Evolutionary conservation across 2,797 vertebrate species (phyloP).

Genomic region (Crypturellus tataupa): DNA sequence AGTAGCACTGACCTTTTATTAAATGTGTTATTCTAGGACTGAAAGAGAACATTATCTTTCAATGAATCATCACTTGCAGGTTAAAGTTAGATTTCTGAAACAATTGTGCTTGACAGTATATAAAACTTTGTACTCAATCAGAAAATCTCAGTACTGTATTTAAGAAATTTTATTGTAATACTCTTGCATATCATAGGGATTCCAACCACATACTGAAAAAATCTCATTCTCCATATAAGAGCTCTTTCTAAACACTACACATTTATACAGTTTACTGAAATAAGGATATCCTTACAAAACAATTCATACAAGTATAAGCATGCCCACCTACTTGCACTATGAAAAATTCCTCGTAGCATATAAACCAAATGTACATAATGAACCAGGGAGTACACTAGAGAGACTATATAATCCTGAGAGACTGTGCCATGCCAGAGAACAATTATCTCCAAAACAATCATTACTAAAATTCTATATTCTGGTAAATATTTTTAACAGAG

Average conservation of each 20-base stretch:
- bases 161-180: neutral
- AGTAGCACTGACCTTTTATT: neutral
- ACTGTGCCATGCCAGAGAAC: neutral
- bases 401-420: neutral
- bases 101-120: neutral
- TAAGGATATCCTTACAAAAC: neutral
- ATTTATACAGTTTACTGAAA: neutral
- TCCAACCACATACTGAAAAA: neutral
- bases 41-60: neutral
- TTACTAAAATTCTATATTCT: neutral
- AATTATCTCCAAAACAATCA: neutral
- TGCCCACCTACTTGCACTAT: neutral
- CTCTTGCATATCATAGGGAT: neutral
- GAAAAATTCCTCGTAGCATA: neutral
- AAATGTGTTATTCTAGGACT: neutral
- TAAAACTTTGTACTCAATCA: neutral
- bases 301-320: neutral
- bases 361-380: neutral
- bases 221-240: neutral
- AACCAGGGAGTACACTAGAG: neutral
- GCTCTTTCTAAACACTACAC: neutral
- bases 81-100: constrained; percentile 20
- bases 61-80: neutral
- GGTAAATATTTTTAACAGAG: neutral
- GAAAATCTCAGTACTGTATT: neutral